Base-by-base conservation (phyloP, 2,888 invertebrate species). In the Neoascia interrupta region DNA sequence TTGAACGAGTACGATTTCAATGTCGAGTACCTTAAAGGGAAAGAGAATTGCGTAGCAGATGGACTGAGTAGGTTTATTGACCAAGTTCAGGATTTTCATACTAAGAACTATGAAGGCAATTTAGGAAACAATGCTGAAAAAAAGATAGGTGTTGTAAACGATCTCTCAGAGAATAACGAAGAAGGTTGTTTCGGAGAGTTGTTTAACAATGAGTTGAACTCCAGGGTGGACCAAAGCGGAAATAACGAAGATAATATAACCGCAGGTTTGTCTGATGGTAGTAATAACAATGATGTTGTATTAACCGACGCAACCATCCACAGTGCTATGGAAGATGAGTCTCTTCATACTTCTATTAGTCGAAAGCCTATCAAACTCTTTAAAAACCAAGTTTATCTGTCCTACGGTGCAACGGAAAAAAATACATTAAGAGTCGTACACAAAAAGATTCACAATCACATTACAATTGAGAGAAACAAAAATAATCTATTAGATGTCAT, bases 21-120 rank as follows among this genome's bases (percentile, higher is more conserved):
- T 15, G 79, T 85, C 1, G 53, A 66, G 1, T 83, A 84, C 37
- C 81, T 82, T 51, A 66, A 81, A 19, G 83, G 83, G 5, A 81
- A 75, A 19, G 26, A 37, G 18, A 83, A 83, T 15, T 36, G 45
- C 1, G 66, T 47, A 23, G 81, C 66, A 1, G 66, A 75, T 26
- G 26, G 26, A 4, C 8, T 26, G 26, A 26, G 26, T 11, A 36
- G 13, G 26, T 26, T 5, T 26, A 26, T 26, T 26, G 26, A 26
- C 26, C 26, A 8, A 1, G n/a, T n/a, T n/a, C n/a, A n/a, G n/a
- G n/a, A n/a, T n/a, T n/a, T n/a, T n/a, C n/a, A n/a, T n/a, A n/a
- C n/a, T n/a, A n/a, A n/a, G n/a, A n/a, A n/a, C n/a, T n/a, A n/a
- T n/a, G n/a, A n/a, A n/a, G n/a, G n/a, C n/a, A n/a, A n/a, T n/a